Conservation (phyloP, 2,888 invertebrate genomes). For the Clepsis dumicolana region DNA sequence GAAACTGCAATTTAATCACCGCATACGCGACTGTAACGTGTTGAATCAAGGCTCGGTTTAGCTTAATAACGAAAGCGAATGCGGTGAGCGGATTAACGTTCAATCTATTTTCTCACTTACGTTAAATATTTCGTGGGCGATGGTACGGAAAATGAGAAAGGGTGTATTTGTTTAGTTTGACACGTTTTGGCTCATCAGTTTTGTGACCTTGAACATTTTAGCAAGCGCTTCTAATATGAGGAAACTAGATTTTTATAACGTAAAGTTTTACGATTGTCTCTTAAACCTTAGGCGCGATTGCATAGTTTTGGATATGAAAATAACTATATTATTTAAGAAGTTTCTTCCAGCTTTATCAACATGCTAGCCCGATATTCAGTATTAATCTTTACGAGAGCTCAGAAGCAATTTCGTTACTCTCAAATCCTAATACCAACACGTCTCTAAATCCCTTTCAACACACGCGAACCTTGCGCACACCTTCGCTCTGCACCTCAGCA, state of each 20-base stretch:
- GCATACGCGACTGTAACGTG: slow-evolving; percentile 24
- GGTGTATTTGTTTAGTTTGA: slow-evolving; percentile 19
- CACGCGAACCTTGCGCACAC: neutral
- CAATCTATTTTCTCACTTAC: slow-evolving; percentile 40
- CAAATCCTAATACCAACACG: neutral
- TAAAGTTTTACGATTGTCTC: no score
- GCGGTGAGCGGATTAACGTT: slow-evolving; percentile 39
- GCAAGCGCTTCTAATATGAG: neutral
- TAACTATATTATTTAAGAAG: no score
- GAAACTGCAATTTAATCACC: slow-evolving; percentile 22
- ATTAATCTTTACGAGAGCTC: no score
- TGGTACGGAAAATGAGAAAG: slow-evolving; percentile 36
- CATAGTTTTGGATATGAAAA: no score
- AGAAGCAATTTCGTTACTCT: no score
- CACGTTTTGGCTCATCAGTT: neutral
- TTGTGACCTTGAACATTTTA: neutral
- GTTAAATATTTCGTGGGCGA: slow-evolving; percentile 34
- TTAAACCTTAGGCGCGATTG: no score
- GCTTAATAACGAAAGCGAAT: slow-evolving; percentile 3
- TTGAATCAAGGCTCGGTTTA: slow-evolving; percentile 10
- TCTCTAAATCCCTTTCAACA: neutral
- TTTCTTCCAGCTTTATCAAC: neutral
- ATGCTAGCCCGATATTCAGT: neutral
- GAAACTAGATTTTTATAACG: no score
- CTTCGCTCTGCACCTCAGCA: neutral